Conservation (phyloP, 1,140 invertebrate genomes). For the Eufriesea mexicana region DNA sequence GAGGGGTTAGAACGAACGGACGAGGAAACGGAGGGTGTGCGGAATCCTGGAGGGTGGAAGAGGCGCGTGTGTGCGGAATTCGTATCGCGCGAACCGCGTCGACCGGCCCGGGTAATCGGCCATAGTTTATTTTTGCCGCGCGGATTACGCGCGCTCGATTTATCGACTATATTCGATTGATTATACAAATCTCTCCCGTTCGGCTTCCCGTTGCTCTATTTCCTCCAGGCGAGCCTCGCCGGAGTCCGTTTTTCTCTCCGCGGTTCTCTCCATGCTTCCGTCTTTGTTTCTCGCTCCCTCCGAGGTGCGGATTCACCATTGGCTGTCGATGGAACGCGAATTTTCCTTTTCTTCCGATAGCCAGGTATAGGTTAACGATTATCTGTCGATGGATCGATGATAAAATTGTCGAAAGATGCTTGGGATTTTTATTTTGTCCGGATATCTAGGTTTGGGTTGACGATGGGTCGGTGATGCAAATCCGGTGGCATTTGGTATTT, state of each 20-base stretch:
- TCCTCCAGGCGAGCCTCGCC: not conserved
- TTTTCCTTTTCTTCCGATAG: too few relatives aligned
- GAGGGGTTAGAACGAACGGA: conserved; percentile 20
- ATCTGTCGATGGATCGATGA: too few relatives aligned
- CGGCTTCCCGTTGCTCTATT: not conserved
- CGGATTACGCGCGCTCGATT: conserved; percentile 69
- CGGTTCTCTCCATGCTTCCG: too few relatives aligned
- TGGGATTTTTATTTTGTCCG: too few relatives aligned
- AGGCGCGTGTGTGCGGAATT: conserved; percentile 37
- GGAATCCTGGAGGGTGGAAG: conserved; percentile 41
- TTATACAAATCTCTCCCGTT: conserved; percentile 53
- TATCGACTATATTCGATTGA: conserved; percentile 69
- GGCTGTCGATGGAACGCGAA: too few relatives aligned
- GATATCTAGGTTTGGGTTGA: too few relatives aligned
- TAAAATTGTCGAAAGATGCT: too few relatives aligned
- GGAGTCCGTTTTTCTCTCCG: too few relatives aligned
- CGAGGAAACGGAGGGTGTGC: conserved; percentile 36
- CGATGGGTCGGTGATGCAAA: too few relatives aligned
- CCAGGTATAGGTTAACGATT: too few relatives aligned
- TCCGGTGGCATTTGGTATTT: too few relatives aligned
- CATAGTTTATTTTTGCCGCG: conserved; percentile 69
- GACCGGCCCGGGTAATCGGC: conserved; percentile 54
- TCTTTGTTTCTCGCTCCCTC: not conserved
- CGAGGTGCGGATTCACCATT: too few relatives aligned
- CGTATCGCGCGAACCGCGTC: conserved; percentile 45